Percentiles rank a stretch among this genome's conserved stretches.
Conservation (phyloP, 2,113 vertebrate species). For the Holacanthus passer region DNA sequence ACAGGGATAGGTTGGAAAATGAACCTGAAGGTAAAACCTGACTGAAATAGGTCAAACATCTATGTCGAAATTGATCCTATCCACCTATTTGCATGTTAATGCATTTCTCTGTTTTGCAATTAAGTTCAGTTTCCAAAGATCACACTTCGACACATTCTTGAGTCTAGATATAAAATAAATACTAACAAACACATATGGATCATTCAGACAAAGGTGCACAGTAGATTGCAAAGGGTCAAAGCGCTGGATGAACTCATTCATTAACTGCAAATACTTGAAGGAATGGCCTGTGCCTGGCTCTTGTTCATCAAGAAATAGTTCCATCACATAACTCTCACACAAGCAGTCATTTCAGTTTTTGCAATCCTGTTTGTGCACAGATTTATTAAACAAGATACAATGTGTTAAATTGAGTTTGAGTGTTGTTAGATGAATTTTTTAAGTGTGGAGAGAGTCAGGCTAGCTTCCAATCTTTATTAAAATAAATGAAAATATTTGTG, state of each 20-base stretch:
- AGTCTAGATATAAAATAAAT: background rate
- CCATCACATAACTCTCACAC: no score
- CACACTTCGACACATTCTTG: background rate
- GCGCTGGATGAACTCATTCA: no score
- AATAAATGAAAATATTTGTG: background rate
- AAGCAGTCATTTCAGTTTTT: no score
- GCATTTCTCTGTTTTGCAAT: background rate
- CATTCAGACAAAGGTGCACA: background rate
- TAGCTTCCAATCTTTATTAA: no score
- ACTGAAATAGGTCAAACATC: background rate
- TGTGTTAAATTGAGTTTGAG: background rate
- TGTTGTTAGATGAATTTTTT: background rate
- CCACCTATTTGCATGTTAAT: background rate
- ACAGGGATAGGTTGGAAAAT: background rate
- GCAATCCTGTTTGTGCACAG: background rate
- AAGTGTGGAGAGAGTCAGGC: no score
- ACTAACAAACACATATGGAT: background rate
- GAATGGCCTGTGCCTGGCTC: background rate
- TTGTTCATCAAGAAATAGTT: background rate
- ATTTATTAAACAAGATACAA: background rate
- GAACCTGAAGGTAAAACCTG: background rate
- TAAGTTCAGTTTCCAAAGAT: background rate
- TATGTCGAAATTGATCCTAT: background rate
- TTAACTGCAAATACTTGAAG: background rate
- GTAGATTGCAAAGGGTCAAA: background rate